Evolutionary conservation across 1,140 invertebrate genomes (phyloP), one percentile per base, ranked within the genome.

Genomic region (Drosophila funebris): DNA sequence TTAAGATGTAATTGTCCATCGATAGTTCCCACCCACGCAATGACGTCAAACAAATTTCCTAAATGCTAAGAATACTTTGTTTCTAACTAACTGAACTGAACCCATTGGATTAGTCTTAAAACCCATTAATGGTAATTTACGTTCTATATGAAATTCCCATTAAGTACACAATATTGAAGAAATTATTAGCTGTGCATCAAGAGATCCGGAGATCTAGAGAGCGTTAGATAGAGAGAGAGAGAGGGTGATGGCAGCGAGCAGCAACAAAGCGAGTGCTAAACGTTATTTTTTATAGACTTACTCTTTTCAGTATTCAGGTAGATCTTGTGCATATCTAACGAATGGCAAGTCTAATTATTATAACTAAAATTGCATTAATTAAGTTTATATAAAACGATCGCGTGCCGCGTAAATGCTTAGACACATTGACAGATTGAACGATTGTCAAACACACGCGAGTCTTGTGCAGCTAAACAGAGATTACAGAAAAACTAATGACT

Each of bases 321-420:
- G 4, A 16, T 16, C 39, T 41, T 2, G 37, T 16, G 14, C 16
- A 43, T 18, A 43, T 20, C 14, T 22, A 44, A n/a, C 9, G 4
- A 44, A 39, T 29, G 41, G 29, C 63, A 29, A 57, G 29, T 37
- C 52, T 24, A 22, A n/a, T 24, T 13, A 18, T 56, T 50, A 60
- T 37, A 76, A 61, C 33, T 33, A 13, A 76, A 85, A 54, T 60
- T 85, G 72, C 39, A 82, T 70, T 79, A 63, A 69, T 75, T 76
- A 50, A 58, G 80, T 36, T 50, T 5, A 54, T 43, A 29, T 27
- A 18, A 33, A 52, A 48, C 9, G 14, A 82, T 83, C 79, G 79
- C 79, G 79, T 82, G 79, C 61, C 41, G n/a, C 22, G 36, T 31
- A 27, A 79, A 53, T 68, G 52, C 37, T 36, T 43, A 44, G 22